phyloP scores from a whole-genome alignment of 2,113 vertebrate species.

The Illadopsis cleaveri region DNA sequence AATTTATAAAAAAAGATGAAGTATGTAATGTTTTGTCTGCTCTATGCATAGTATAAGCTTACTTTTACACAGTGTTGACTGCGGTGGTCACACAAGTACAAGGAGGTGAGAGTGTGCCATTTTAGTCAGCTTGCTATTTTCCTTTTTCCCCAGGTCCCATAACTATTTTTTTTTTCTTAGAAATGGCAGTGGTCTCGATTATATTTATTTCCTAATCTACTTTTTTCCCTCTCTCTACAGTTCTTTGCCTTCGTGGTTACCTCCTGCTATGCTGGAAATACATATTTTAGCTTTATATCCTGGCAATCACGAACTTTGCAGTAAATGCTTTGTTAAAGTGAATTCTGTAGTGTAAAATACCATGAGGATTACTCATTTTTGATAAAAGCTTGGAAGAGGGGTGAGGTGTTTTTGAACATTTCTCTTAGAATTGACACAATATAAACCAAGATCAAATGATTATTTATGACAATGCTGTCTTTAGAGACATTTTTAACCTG shows the following conservation, averaged over 20 bases:
- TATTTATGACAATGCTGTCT: constrained; percentile 30
- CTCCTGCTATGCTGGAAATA: constrained; percentile 86
- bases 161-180: background rate
- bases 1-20: background rate
- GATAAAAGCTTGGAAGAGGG: background rate
- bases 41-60: background rate
- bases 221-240: constrained; percentile 66
- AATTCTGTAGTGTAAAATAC: constrained; percentile 40
- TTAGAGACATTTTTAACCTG: background rate
- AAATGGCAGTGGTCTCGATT: background rate
- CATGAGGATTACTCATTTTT: constrained; percentile 17
- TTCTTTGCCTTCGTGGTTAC: constrained; percentile 90
- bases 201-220: background rate
- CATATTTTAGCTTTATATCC: constrained; percentile 83
- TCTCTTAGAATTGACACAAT: constrained; percentile 26
- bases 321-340: constrained; percentile 50
- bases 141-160: background rate
- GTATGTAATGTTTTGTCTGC: background rate
- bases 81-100: fast-evolving
- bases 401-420: constrained; percentile 22
- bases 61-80: background rate
- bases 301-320: constrained; percentile 81
- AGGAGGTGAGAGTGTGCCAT: background rate
- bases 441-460: background rate
- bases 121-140: background rate